These are phyloP conservation scores for Drosophila nr. fundita DNA, from an alignment of 2,888 invertebrate genomes.

Conservation along the genomic window DNA sequence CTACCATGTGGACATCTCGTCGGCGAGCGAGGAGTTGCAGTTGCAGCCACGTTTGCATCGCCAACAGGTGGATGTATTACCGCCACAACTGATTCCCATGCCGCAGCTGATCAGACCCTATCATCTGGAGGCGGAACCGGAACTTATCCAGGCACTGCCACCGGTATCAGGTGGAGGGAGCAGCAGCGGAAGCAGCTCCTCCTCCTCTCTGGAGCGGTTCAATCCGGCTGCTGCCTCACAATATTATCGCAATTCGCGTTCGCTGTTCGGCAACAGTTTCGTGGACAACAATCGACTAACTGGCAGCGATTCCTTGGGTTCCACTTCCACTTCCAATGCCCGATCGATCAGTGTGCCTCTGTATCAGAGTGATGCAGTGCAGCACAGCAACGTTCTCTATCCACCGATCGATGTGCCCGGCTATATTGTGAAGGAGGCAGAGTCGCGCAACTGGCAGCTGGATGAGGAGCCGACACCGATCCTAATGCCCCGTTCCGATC, in stretches of 20 bases:
- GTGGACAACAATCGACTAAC: constrained; percentile 75
- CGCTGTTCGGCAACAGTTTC: constrained; percentile 70
- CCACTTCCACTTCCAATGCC: constrained; percentile 20
- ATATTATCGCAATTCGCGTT: constrained; percentile 79
- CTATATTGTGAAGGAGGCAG: constrained; percentile 56
- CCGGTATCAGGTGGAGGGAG: constrained; percentile 58
- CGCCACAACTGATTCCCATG: constrained; percentile 82
- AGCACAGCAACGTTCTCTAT: constrained; percentile 61
- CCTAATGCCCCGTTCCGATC: constrained; percentile 52
- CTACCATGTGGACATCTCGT: constrained; percentile 88
- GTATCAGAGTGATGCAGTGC: constrained; percentile 70
- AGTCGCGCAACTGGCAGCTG: constrained; percentile 64
- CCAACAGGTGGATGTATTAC: constrained; percentile 83
- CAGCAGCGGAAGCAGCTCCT: constrained; percentile 37
- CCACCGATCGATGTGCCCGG: constrained; percentile 80
- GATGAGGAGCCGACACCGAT: constrained; percentile 72
- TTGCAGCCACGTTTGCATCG: constrained; percentile 73
- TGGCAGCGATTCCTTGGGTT: not conserved
- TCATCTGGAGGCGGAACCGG: constrained; percentile 83
- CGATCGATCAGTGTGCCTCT: constrained; percentile 70
- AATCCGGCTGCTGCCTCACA: constrained; percentile 57
- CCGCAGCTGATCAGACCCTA: constrained; percentile 83
- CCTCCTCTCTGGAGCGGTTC: constrained; percentile 67
- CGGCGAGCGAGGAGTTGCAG: constrained; percentile 72
- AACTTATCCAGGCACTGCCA: constrained; percentile 81